Percentiles rank a stretch among this genome's conserved stretches.
These are phyloP conservation scores for Thalassarche chlororhynchos DNA, from an alignment of 2,113 vertebrate species.

Conservation along the genomic window DNA sequence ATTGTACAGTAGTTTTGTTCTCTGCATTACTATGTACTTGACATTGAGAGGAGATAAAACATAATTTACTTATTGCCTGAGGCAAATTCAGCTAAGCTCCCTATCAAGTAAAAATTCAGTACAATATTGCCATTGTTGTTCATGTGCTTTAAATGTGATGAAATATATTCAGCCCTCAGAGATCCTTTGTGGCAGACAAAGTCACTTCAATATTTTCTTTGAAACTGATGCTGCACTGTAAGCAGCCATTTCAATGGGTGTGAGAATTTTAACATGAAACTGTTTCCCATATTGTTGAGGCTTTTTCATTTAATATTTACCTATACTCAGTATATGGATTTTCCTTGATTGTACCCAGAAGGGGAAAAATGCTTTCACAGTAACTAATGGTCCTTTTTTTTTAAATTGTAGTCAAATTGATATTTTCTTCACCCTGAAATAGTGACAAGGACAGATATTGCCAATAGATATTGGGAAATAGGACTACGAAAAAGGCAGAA, in stretches of 20 bases:
- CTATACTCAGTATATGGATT: background rate
- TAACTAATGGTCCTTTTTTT: background rate
- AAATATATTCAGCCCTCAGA: background rate
- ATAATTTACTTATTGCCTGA: background rate
- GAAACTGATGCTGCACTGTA: background rate
- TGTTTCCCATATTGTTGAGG: background rate
- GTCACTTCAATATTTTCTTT: background rate
- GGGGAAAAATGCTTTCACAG: background rate
- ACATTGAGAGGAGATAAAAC: conserved; percentile 26
- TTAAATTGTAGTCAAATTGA: background rate
- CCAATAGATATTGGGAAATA: background rate
- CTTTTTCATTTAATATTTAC: background rate
- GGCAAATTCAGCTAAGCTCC: background rate
- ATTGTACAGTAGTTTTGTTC: background rate
- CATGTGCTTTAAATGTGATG: background rate
- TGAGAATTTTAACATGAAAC: background rate
- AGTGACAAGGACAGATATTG: background rate
- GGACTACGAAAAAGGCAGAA: background rate
- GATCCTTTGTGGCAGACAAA: background rate
- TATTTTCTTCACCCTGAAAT: background rate
- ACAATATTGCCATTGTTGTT: background rate
- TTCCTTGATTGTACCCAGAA: background rate
- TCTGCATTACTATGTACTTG: background rate
- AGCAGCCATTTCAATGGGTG: background rate
- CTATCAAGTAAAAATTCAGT: background rate